phyloP scores from a whole-genome alignment of 1,140 invertebrate genomes.

The Steinernema feltiae region DNA sequence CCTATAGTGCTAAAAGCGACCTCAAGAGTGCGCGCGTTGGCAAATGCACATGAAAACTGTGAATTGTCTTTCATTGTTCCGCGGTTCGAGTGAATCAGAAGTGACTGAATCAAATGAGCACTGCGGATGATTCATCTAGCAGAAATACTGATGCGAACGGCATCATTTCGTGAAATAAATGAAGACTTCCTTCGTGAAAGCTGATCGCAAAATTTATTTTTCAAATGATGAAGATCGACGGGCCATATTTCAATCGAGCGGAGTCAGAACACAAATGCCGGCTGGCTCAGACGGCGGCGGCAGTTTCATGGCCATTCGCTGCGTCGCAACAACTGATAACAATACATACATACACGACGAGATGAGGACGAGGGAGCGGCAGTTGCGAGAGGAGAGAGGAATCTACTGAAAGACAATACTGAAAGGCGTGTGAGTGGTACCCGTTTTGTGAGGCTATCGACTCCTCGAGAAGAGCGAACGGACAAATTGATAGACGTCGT shows the following conservation, averaged over 20 bases:
- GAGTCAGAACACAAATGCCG: background rate
- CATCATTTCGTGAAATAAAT: too few species aligned
- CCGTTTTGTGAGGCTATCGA: background rate
- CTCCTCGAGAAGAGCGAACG: background rate
- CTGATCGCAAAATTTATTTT: background rate
- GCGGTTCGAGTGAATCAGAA: too few species aligned
- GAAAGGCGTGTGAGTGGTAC: background rate
- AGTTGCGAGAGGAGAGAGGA: background rate
- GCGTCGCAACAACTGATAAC: slow-evolving; percentile 4
- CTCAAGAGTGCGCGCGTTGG: too few species aligned
- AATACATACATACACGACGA: background rate
- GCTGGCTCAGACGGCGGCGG: background rate
- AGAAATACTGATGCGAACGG: too few species aligned
- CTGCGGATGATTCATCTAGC: too few species aligned
- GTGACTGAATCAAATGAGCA: too few species aligned
- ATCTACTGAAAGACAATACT: too few species aligned
- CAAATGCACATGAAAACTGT: too few species aligned
- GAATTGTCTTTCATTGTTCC: too few species aligned
- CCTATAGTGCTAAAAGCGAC: too few species aligned
- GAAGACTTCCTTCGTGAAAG: too few species aligned
- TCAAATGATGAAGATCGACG: background rate
- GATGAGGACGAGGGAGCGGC: background rate
- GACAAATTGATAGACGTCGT: background rate
- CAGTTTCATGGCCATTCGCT: background rate
- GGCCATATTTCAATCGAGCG: background rate